Conservation (phyloP, 1,140 invertebrate species). For the Aphelenchoides fujianensis region DNA sequence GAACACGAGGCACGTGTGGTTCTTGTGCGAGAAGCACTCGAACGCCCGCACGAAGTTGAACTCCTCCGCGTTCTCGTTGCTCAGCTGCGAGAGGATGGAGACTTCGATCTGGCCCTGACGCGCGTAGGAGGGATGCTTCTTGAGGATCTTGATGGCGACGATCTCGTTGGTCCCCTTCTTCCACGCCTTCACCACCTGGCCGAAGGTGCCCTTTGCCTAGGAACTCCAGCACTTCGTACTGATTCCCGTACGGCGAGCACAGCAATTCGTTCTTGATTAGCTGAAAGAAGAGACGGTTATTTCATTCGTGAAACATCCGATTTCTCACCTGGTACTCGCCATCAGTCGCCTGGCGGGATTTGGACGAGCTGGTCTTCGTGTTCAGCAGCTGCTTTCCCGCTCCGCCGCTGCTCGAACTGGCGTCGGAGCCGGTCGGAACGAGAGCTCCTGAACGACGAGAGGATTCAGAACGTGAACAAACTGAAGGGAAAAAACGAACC, state of each 20-base stretch:
- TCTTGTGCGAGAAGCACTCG: slow-evolving; percentile 99
- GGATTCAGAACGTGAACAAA: not conserved
- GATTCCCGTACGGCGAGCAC: slow-evolving; percentile 57
- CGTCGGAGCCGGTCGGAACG: not conserved
- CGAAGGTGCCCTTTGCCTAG: slow-evolving; percentile 91
- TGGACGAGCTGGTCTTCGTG: slow-evolving; percentile 21
- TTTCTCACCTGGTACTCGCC: slow-evolving; percentile 59
- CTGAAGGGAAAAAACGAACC: not conserved
- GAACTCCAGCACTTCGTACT: slow-evolving; percentile 97
- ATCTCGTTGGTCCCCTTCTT: slow-evolving; percentile 99
- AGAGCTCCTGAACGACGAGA: not conserved
- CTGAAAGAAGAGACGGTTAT: slow-evolving; percentile 53
- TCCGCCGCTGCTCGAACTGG: not conserved
- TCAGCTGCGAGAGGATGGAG: slow-evolving; percentile 90
- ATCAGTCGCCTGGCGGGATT: slow-evolving; percentile 49
- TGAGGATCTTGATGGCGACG: slow-evolving; percentile 98
- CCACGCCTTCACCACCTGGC: slow-evolving; percentile 99
- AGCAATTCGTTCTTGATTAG: slow-evolving; percentile 62
- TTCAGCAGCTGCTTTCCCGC: slow-evolving; percentile 14
- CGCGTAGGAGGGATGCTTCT: slow-evolving; percentile 99
- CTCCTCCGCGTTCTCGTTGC: slow-evolving; percentile 98
- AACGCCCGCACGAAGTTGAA: slow-evolving; percentile 96
- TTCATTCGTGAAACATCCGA: slow-evolving; percentile 23
- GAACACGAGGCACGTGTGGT: slow-evolving; percentile 98
- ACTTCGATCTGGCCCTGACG: slow-evolving; percentile 99